A percentile compares a stretch with the other conserved stretches of the same genome.
Evolutionary conservation across 2,797 vertebrate species (phyloP).

Genomic region (Myripristis jacobus): DNA sequence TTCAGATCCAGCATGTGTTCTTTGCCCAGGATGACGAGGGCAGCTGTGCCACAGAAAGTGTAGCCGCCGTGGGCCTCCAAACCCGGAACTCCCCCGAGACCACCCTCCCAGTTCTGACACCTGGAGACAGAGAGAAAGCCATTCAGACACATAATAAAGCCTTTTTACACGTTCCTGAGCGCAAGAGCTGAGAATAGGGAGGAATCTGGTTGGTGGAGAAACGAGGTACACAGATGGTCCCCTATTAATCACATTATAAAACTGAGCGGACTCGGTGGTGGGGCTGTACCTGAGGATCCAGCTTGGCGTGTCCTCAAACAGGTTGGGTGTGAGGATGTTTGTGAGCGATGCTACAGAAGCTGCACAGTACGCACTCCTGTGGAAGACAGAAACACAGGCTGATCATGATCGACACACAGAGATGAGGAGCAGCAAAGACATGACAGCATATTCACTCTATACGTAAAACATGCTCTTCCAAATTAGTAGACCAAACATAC

Average conservation of each 20-base stretch:
- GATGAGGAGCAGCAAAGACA: slow-evolving; percentile 20
- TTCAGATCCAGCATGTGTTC: slow-evolving; percentile 93
- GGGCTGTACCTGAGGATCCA: slow-evolving; percentile 90
- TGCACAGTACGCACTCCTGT: slow-evolving; percentile 94
- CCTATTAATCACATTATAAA: neutral
- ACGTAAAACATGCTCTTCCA: neutral
- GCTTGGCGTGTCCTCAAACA: slow-evolving; percentile 91
- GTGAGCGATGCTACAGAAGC: slow-evolving; percentile 93
- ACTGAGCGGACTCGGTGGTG: neutral
- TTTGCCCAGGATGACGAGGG: slow-evolving; percentile 93
- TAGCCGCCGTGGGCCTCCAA: slow-evolving; percentile 97
- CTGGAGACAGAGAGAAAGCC: slow-evolving; percentile 69
- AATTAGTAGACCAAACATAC: slow-evolving; percentile 7
- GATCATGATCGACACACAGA: slow-evolving; percentile 8
- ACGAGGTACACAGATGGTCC: neutral
- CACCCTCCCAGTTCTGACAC: slow-evolving; percentile 99
- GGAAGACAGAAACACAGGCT: neutral
- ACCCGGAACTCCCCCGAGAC: slow-evolving; percentile 93
- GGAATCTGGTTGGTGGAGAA: neutral
- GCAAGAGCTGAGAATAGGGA: neutral
- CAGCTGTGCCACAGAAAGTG: slow-evolving; percentile 94
- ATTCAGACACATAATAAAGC: neutral
- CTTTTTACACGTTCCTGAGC: neutral
- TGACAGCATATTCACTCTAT: slow-evolving; percentile 1
- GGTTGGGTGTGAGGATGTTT: slow-evolving; percentile 86